Conservation (phyloP, 2,888 invertebrate species). For the Polietes domitor region DNA sequence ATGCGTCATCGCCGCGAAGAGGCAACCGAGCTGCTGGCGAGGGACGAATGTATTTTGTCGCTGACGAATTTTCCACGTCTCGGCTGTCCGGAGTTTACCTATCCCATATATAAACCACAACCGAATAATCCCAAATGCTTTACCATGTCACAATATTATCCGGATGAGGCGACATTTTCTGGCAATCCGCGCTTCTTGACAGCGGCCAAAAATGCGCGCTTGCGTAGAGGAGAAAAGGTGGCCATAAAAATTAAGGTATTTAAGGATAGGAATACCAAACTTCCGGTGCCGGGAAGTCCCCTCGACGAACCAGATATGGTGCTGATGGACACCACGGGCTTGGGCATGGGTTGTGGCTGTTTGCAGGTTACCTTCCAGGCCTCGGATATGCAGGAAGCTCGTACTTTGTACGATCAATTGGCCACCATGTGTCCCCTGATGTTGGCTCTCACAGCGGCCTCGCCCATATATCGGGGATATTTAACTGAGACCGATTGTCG, state of each 20-base stretch:
- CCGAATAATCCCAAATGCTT: conserved; percentile 88
- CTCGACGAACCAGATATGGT: conserved; percentile 93
- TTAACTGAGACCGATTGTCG: conserved; percentile 97
- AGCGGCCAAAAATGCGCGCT: conserved; percentile 94
- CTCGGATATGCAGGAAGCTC: conserved; percentile 96
- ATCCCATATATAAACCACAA: conserved; percentile 85
- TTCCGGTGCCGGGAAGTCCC: conserved; percentile 91
- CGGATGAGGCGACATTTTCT: conserved; percentile 94
- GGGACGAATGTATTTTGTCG: conserved; percentile 92
- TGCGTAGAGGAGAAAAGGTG: conserved; percentile 95
- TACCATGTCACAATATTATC: conserved; percentile 93
- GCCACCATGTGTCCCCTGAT: conserved; percentile 98
- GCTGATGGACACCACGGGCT: conserved; percentile 99
- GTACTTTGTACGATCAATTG: conserved; percentile 97
- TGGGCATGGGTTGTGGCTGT: conserved; percentile 99
- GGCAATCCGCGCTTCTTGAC: conserved; percentile 98
- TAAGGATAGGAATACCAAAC: conserved; percentile 92
- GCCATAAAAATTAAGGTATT: conserved; percentile 98
- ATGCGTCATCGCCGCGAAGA: conserved; percentile 94
- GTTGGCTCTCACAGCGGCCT: conserved; percentile 97
- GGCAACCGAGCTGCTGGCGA: conserved; percentile 87
- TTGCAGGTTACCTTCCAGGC: conserved; percentile 96
- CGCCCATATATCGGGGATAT: conserved; percentile 96
- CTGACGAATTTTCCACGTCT: conserved; percentile 96
- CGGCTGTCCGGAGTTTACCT: conserved; percentile 94